These are phyloP conservation scores for Poicephalus meyeri DNA, from an alignment of 2,113 vertebrate species.

Conservation along the genomic window DNA sequence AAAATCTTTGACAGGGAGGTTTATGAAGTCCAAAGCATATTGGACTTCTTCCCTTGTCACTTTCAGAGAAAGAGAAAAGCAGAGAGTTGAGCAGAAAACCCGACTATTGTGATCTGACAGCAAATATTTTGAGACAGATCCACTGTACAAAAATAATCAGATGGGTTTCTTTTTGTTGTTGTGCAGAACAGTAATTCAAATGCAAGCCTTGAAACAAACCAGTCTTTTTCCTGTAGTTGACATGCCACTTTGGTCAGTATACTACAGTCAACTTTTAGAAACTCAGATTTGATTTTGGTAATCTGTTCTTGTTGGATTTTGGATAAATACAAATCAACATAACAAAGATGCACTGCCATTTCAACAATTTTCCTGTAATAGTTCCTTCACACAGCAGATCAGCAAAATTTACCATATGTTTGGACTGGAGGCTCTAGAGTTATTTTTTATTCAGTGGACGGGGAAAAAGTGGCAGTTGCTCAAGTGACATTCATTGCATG, in stretches of 20 bases:
- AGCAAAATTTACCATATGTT: background rate
- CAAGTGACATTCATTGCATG: background rate
- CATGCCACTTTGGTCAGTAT: background rate
- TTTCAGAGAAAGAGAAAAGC: background rate
- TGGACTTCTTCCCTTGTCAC: background rate
- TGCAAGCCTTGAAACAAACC: background rate
- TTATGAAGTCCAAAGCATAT: background rate
- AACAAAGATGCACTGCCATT: background rate
- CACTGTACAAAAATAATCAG: background rate
- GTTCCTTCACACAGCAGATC: background rate
- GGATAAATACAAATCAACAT: background rate
- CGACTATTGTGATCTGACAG: background rate
- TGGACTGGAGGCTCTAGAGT: background rate
- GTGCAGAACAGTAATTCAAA: background rate
- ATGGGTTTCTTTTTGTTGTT: background rate
- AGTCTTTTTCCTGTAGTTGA: background rate
- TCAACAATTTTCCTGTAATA: background rate
- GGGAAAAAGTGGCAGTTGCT: background rate
- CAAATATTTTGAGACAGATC: background rate
- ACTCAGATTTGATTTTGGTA: background rate
- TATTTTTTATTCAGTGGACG: background rate
- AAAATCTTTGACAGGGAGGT: background rate
- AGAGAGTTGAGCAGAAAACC: background rate
- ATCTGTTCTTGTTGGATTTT: background rate
- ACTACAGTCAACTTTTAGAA: background rate